A percentile compares a stretch with the other conserved stretches of the same genome.
Conservation (phyloP, 2,888 invertebrate species). For the Amblyjoppa proteus region DNA sequence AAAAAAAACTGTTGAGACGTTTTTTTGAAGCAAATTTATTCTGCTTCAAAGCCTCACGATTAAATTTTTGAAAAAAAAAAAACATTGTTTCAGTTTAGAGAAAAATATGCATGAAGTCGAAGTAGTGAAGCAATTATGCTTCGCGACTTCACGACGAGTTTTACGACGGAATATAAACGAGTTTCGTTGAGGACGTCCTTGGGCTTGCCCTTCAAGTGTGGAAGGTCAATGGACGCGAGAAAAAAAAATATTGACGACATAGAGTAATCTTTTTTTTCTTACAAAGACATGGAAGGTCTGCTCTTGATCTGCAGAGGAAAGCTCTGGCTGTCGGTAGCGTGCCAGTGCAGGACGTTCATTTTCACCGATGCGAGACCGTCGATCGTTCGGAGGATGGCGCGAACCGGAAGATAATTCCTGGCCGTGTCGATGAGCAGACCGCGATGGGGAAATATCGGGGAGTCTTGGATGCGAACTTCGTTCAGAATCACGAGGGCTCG, state of each 20-base stretch:
- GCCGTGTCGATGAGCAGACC: slow-evolving; percentile 96
- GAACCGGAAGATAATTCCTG: slow-evolving; percentile 93
- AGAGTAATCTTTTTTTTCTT: slow-evolving; percentile 49
- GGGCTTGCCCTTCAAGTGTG: too few species aligned
- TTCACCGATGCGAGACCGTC: slow-evolving; percentile 96
- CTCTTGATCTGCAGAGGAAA: slow-evolving; percentile 94
- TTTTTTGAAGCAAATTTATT: too few species aligned
- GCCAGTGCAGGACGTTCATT: slow-evolving; percentile 97
- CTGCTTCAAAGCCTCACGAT: too few species aligned
- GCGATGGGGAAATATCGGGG: slow-evolving; percentile 93
- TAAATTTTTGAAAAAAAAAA: too few species aligned
- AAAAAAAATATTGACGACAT: neutral
- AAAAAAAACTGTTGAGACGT: too few species aligned
- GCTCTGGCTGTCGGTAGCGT: slow-evolving; percentile 95
- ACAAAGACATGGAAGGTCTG: slow-evolving; percentile 89
- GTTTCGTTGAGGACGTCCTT: too few species aligned
- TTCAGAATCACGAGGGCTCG: slow-evolving; percentile 88
- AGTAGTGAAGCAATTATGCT: too few species aligned
- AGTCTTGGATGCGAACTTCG: slow-evolving; percentile 90
- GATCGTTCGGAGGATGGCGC: slow-evolving; percentile 89
- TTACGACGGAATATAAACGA: too few species aligned
- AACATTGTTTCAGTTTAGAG: too few species aligned
- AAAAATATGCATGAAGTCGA: too few species aligned
- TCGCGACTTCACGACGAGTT: too few species aligned
- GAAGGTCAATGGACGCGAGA: too few species aligned